phyloP scores from a whole-genome alignment of 2,113 vertebrate genomes.

The Pterocles gutturalis region DNA sequence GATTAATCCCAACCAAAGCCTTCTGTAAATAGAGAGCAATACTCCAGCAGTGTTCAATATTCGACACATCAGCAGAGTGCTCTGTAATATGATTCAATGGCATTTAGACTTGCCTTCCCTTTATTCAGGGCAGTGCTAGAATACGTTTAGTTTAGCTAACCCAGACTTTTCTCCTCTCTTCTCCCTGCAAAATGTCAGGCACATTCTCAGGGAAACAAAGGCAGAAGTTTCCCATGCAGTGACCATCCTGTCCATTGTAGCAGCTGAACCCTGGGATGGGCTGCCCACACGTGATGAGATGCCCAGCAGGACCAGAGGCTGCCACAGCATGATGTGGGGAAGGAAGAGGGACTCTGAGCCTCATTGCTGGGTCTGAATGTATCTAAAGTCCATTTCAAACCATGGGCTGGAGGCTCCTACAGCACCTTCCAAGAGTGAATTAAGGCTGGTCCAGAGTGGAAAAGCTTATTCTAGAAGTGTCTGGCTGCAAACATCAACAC shows the following conservation, averaged over 20 bases:
- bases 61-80: background rate
- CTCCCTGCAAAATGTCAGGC: background rate
- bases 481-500: background rate
- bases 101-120: background rate
- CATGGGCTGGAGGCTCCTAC: background rate
- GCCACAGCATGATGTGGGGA: background rate
- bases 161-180: background rate
- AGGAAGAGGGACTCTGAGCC: background rate
- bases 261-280: background rate
- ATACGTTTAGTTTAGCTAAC: background rate
- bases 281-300: background rate
- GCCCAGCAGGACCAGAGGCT: background rate
- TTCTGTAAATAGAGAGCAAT: background rate
- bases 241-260: background rate
- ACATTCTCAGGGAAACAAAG: background rate
- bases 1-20: conserved; percentile 31
- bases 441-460: background rate
- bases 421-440: background rate
- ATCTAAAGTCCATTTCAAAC: background rate
- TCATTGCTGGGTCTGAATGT: background rate
- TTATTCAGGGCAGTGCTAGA: background rate
- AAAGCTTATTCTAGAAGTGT: background rate
- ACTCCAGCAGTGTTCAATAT: background rate
- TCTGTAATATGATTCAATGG: background rate
- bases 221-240: background rate